Evolutionary conservation across 2,888 invertebrate species (phyloP), one percentile per base, ranked within the genome.

Genomic region (Caprella mutica): DNA sequence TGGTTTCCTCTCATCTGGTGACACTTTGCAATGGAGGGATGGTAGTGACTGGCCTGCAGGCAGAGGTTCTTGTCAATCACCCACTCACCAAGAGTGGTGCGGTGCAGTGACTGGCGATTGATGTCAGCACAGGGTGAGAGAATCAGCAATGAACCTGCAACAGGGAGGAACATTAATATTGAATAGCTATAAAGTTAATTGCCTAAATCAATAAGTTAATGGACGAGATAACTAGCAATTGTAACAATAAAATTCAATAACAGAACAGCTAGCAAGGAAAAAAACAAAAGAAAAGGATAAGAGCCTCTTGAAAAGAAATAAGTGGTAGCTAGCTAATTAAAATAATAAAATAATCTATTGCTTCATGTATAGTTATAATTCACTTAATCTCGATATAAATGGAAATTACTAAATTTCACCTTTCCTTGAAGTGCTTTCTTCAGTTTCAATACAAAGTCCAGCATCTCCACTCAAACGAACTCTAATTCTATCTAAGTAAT

Each of bases 1-100:
- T 96, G 96, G 66, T 86, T 81, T 0, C 87, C 88, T 12, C 87
- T 85, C 76, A 89, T 84, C 71, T 89, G 90, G 69, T 93, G 93
- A 69, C 96, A 96, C 73, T 96, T 94, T 67, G 85, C 82, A 9
- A 96, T 76, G 56, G 81, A 77, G 0, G 91, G 88, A 48, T 77
- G 76, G 48, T 77, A 72, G 55, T 61, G 55, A 39, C 61, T 52
- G 0, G 85, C 83, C 73, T 96, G 92, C 67, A 97, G 72, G 69
- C 94, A 93, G 12, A 93, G 74, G 30, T 86, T 76, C 65, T 88
- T 84, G 0, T 86, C 86, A 55, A 96, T 74, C 12, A 92, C 82
- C 33, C 94, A 72, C 73, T 94, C 93, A 51, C 80, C 78, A 63
- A 83, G 84, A 59, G 83, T 83, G 1, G 63, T 66, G 40, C 58